Percentiles rank a stretch among this genome's conserved stretches.
phyloP scores from a whole-genome alignment of 2,113 vertebrate genomes.

The Melanerpes aurifrons region DNA sequence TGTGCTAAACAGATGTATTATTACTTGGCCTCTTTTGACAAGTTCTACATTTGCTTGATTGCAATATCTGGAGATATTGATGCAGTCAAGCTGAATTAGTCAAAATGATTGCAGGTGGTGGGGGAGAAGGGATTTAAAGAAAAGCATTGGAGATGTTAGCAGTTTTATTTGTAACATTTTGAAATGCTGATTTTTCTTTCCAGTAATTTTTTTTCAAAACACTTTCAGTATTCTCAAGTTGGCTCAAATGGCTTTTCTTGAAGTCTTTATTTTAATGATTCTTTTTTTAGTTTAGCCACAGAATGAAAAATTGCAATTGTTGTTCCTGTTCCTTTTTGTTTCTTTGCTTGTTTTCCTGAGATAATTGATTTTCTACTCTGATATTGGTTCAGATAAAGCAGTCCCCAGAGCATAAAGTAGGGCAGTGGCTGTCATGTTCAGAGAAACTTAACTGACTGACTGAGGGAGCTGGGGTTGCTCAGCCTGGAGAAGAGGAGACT shows the following conservation, averaged over 20 bases:
- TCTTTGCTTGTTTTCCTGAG: background rate
- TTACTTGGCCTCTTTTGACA: background rate
- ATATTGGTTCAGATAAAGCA: background rate
- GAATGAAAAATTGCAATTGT: background rate
- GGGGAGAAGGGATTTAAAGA: background rate
- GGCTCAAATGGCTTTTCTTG: background rate
- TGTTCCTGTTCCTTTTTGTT: background rate
- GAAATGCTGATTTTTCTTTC: background rate
- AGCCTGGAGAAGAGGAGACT: no score
- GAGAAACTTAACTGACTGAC: background rate
- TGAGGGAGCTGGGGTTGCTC: no score
- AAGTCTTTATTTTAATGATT: background rate
- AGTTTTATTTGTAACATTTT: background rate
- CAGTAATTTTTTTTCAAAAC: background rate
- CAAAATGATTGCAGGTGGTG: background rate
- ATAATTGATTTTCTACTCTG: background rate
- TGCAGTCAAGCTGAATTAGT: background rate
- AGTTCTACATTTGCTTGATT: background rate
- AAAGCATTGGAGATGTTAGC: background rate
- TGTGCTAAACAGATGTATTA: background rate
- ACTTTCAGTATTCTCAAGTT: background rate
- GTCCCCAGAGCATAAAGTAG: background rate
- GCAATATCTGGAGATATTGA: background rate
- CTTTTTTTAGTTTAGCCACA: background rate
- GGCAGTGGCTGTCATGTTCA: background rate